Evolutionary conservation across 2,113 vertebrate species (phyloP).

Genomic region (Ammodytes dubius): DNA sequence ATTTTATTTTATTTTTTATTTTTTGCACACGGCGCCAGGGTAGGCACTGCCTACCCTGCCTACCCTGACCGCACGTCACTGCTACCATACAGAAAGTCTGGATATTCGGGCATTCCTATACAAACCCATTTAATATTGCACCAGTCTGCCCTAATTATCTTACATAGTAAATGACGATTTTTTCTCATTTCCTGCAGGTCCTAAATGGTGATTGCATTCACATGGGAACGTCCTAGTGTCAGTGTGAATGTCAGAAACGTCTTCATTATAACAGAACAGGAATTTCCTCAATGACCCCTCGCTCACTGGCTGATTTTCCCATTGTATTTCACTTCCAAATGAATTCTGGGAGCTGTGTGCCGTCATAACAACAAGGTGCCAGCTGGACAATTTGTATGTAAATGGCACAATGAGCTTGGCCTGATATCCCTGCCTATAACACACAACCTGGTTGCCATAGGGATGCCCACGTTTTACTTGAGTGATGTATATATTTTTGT

Average conservation of each 20-base stretch:
- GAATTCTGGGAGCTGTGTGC: slow-evolving; percentile 83
- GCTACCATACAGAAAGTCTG: too few species aligned
- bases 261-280: slow-evolving; percentile 49
- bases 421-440: slow-evolving; percentile 76
- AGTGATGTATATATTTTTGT: slow-evolving; percentile 34
- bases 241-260: slow-evolving; percentile 25
- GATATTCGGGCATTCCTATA: background rate
- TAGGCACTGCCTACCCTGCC: too few species aligned
- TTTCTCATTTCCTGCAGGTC: slow-evolving; percentile 28
- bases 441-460: slow-evolving; percentile 81
- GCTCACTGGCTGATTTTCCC: slow-evolving; percentile 57
- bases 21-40: too few species aligned
- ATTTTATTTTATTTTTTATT: too few species aligned
- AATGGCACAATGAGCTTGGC: slow-evolving; percentile 79
- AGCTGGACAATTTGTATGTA: slow-evolving; percentile 89
- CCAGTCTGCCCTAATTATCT: background rate
- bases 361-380: slow-evolving; percentile 87
- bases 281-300: slow-evolving; percentile 69
- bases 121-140: background rate
- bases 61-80: too few species aligned
- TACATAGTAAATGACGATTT: background rate
- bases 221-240: background rate
- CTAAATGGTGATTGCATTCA: slow-evolving; percentile 23
- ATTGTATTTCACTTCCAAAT: slow-evolving; percentile 79
- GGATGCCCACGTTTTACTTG: slow-evolving; percentile 69